phyloP scores from a whole-genome alignment of 2,888 invertebrate species.

The Pyrrhosoma nymphula region DNA sequence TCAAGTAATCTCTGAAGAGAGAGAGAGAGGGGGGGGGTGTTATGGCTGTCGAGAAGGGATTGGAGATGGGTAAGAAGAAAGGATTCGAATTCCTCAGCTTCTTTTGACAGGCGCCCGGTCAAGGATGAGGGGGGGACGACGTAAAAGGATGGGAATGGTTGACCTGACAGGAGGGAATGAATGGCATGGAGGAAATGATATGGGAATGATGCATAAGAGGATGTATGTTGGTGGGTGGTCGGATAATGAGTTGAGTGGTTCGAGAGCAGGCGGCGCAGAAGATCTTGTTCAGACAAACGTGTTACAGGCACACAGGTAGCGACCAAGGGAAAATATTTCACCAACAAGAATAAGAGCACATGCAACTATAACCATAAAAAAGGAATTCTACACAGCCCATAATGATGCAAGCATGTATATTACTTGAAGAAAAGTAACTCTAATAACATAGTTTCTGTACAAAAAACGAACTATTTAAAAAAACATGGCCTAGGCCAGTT shows the following conservation, averaged over 20 bases:
- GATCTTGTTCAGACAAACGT: not conserved
- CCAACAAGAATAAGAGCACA: not conserved
- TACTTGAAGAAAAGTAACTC: too few species aligned
- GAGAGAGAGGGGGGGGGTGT: not conserved
- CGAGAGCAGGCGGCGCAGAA: not conserved
- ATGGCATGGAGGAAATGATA: constrained; percentile 37
- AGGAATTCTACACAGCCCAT: too few species aligned
- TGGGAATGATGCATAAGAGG: constrained; percentile 38
- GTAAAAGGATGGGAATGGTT: not conserved
- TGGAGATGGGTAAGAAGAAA: constrained; percentile 38
- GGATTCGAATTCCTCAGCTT: constrained; percentile 62
- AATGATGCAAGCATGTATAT: too few species aligned
- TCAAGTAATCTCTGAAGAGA: not conserved
- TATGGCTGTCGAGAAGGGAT: constrained; percentile 7
- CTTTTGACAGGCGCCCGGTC: constrained; percentile 42
- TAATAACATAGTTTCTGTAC: too few species aligned
- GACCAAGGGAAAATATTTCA: not conserved
- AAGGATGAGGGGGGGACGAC: not conserved
- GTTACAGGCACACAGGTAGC: not conserved
- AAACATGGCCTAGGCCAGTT: too few species aligned
- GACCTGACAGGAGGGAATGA: not conserved
- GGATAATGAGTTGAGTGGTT: constrained; percentile 10
- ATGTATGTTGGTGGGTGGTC: not conserved
- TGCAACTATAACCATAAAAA: too few species aligned
- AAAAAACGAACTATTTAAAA: too few species aligned